Evolutionary conservation across 30 jellyfish, hydroid and myxozoan species (phyloP).

Genomic region (Aurelia aurita): DNA sequence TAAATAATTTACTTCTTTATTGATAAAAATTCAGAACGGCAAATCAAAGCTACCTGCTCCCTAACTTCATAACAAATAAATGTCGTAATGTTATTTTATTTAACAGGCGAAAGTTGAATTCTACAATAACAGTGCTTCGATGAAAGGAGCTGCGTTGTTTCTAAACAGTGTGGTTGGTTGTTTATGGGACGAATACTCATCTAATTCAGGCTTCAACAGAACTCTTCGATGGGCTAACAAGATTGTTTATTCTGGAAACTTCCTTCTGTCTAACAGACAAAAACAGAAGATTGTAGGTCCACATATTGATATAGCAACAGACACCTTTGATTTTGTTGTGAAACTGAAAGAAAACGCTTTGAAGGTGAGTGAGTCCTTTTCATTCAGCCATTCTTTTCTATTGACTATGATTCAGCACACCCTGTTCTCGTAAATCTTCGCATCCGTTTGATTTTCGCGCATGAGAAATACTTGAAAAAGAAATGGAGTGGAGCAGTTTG

Average conservation of each 20-base stretch:
- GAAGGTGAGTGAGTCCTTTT: constrained; percentile 14
- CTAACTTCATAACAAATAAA: too few species aligned
- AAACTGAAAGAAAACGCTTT: neutral
- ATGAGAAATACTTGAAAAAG: too few species aligned
- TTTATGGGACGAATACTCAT: constrained; percentile 54
- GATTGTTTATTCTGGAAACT: constrained; percentile 49
- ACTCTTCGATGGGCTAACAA: constrained; percentile 60
- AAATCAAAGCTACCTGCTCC: too few species aligned
- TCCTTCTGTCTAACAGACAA: constrained; percentile 34
- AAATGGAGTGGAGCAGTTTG: too few species aligned
- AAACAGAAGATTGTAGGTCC: constrained; percentile 12
- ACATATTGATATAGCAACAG: constrained; percentile 71
- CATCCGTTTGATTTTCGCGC: too few species aligned
- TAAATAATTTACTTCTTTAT: too few species aligned
- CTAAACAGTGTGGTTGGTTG: constrained; percentile 62
- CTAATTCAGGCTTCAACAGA: neutral
- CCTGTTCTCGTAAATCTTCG: too few species aligned
- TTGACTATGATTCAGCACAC: too few species aligned
- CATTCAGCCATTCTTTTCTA: too few species aligned
- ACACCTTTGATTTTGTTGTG: constrained; percentile 42
- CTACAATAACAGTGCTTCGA: constrained; percentile 62
- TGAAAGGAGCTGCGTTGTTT: constrained; percentile 75
- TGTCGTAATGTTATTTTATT: neutral
- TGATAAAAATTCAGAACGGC: too few species aligned
- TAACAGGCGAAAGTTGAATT: constrained; percentile 55